Conservation (phyloP, 2,113 vertebrate genomes). For the Hassar affinis region DNA sequence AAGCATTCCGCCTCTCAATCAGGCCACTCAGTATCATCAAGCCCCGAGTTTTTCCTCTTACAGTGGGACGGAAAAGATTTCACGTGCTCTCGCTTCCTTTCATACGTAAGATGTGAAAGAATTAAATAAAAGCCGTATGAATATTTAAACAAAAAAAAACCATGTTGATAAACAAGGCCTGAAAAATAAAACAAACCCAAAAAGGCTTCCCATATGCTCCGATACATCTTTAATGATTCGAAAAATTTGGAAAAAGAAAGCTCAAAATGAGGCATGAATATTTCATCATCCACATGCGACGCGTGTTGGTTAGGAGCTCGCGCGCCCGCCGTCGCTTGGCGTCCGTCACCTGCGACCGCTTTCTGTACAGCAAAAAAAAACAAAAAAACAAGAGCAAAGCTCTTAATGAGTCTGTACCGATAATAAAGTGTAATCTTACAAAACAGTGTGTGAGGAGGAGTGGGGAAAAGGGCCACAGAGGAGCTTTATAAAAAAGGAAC, state of each 20-base stretch:
- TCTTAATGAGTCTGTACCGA: slow-evolving; percentile 64
- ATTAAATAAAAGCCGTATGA: slow-evolving; percentile 82
- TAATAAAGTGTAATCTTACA: slow-evolving; percentile 59
- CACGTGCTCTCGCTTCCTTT: slow-evolving; percentile 77
- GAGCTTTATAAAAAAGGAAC: neutral
- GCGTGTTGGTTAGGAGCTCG: slow-evolving; percentile 73
- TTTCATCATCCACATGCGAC: slow-evolving; percentile 82
- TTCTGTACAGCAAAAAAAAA: slow-evolving; percentile 68
- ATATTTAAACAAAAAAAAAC: slow-evolving; percentile 83
- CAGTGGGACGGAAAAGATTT: slow-evolving; percentile 78
- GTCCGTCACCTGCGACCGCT: slow-evolving; percentile 75
- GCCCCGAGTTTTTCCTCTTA: slow-evolving; percentile 74
- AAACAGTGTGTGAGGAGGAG: slow-evolving; percentile 40
- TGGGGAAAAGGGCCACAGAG: slow-evolving; percentile 14
- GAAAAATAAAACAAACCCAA: slow-evolving; percentile 78
- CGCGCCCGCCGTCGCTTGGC: slow-evolving; percentile 66
- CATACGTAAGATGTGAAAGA: slow-evolving; percentile 84
- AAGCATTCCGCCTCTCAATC: slow-evolving; percentile 66
- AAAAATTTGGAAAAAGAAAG: slow-evolving; percentile 80
- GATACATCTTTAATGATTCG: slow-evolving; percentile 82
- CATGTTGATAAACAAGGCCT: slow-evolving; percentile 81
- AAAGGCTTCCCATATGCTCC: slow-evolving; percentile 79
- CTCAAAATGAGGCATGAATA: slow-evolving; percentile 79
- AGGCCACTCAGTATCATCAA: slow-evolving; percentile 76
- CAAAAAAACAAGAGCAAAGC: slow-evolving; percentile 50